phyloP scores from a whole-genome alignment of 2,113 vertebrate genomes.

The Geothlypis trichas region DNA sequence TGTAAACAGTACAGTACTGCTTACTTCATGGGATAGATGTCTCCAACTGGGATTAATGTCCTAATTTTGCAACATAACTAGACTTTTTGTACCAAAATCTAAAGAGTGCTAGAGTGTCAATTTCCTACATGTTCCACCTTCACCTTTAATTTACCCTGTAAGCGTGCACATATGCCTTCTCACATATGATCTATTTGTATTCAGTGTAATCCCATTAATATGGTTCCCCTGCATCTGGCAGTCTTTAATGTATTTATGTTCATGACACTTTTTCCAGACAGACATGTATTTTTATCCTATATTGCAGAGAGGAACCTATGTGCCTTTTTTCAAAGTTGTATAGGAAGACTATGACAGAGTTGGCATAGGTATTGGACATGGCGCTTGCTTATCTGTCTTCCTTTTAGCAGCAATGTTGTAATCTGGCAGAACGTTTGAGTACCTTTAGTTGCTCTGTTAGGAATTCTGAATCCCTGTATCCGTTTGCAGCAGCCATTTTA shows the following conservation, averaged over 20 bases:
- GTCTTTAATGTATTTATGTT: slow-evolving; percentile 2
- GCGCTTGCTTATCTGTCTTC: neutral
- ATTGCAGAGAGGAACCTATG: neutral
- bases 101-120: neutral
- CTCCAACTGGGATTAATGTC: neutral
- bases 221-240: neutral
- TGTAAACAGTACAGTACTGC: neutral
- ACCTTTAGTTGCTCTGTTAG: neutral
- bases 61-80: neutral
- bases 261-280: neutral
- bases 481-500: slow-evolving; percentile 32
- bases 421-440: neutral
- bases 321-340: neutral
- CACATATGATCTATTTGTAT: neutral
- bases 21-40: neutral
- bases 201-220: neutral
- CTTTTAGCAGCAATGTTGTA: neutral
- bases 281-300: neutral
- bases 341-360: neutral
- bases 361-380: neutral
- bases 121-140: neutral
- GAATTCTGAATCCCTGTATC: neutral
- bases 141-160: neutral
- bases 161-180: neutral
- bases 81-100: neutral